Percentiles rank a stretch among this genome's conserved stretches.
phyloP scores from a whole-genome alignment of 2,888 invertebrate species.

The Sinhomidia bicolor region DNA sequence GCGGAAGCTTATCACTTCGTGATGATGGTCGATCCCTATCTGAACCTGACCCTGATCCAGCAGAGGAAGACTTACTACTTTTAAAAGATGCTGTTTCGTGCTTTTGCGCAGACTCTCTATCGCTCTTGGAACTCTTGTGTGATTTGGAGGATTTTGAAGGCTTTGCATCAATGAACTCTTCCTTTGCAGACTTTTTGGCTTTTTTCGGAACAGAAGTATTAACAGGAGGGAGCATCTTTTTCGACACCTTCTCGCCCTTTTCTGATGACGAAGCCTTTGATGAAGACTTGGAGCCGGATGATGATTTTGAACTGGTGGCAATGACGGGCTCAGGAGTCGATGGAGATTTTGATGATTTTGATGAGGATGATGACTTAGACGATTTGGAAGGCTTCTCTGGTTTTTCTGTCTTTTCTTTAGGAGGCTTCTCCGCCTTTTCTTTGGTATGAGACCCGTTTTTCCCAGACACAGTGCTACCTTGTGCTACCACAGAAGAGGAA shows the following conservation, averaged over 20 bases:
- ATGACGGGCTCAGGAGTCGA: conserved; percentile 56
- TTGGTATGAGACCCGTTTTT: conserved; percentile 74
- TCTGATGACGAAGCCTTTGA: conserved; percentile 60
- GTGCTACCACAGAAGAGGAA: conserved; percentile 28
- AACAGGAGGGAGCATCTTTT: conserved; percentile 79
- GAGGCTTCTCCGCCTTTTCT: conserved; percentile 71
- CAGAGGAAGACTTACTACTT: conserved; percentile 56
- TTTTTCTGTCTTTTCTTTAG: conserved; percentile 69
- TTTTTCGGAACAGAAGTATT: conserved; percentile 80
- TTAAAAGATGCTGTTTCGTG: conserved; percentile 45
- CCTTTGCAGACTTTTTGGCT: conserved; percentile 75
- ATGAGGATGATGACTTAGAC: conserved; percentile 64
- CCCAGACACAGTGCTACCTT: conserved; percentile 65
- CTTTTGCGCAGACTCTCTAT: conserved; percentile 59
- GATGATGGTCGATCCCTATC: conserved; percentile 59
- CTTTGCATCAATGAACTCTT: conserved; percentile 70
- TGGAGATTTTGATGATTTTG: conserved; percentile 69
- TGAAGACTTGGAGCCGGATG: conserved; percentile 73
- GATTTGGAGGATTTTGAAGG: conserved; percentile 72
- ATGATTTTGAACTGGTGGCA: conserved; percentile 71
- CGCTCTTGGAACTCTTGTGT: conserved; percentile 69
- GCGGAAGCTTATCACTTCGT: conserved; percentile 64
- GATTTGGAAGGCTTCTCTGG: conserved; percentile 65
- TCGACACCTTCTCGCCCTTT: conserved; percentile 74
- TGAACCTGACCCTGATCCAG: neutral